Percentiles rank a stretch among this genome's conserved stretches.
phyloP scores from a whole-genome alignment of 64 coral and sea anemone species.

The Astreopora myriophthalma region DNA sequence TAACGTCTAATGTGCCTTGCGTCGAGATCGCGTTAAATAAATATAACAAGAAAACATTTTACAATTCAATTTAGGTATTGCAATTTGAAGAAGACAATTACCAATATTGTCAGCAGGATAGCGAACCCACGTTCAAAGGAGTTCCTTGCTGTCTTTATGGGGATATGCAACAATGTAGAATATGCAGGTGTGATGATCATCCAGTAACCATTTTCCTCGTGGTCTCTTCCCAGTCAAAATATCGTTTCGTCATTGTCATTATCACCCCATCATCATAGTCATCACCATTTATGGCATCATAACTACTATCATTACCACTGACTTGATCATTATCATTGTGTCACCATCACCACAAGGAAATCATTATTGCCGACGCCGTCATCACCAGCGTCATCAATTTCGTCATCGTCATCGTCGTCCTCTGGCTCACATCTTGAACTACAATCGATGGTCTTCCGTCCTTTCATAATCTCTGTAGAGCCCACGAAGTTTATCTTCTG shows the following conservation, averaged over 20 bases:
- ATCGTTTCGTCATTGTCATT: no score
- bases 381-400: background rate
- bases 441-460: background rate
- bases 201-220: no score
- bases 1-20: no score
- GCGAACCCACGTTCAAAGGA: constrained; percentile 71
- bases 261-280: background rate
- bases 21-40: background rate
- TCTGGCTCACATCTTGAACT: no score
- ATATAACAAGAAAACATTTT: background rate
- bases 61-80: constrained; percentile 19
- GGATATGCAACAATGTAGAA: constrained; percentile 67
- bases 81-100: constrained; percentile 78
- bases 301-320: background rate
- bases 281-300: background rate
- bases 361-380: no score
- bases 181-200: constrained; percentile 56
- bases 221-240: no score
- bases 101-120: constrained; percentile 82
- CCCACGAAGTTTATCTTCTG: background rate
- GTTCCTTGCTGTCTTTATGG: constrained; percentile 89
- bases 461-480: no score
- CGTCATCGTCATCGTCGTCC: background rate
- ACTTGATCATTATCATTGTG: background rate
- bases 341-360: no score